A percentile compares a stretch with the other conserved stretches of the same genome.
Evolutionary conservation across 1,140 invertebrate genomes (phyloP).

Genomic region (Phocides pigmalion): DNA sequence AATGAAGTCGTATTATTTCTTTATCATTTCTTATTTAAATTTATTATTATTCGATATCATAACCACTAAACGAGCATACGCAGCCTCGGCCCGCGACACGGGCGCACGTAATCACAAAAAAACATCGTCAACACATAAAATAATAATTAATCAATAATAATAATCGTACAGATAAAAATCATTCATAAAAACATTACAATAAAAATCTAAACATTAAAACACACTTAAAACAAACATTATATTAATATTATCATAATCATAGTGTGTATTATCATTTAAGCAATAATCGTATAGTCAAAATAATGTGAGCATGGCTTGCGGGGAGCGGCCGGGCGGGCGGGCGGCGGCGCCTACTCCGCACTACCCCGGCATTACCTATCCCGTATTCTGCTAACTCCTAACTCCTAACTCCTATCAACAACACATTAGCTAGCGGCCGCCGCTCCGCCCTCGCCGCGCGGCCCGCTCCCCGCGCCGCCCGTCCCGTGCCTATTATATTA

Average conservation of each 20-base stretch:
- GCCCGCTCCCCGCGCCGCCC: conserved; percentile 64
- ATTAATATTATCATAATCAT: conserved; percentile 83
- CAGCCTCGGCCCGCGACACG: conserved; percentile 73
- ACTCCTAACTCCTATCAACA: conserved; percentile 44
- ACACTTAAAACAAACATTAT: conserved; percentile 84
- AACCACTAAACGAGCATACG: conserved; percentile 77
- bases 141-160: conserved; percentile 84
- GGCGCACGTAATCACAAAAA: conserved; percentile 79
- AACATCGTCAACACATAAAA: conserved; percentile 83
- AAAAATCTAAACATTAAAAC: conserved; percentile 84
- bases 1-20: conserved; percentile 81
- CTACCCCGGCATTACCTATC: conserved; percentile 23
- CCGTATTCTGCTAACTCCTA: conserved; percentile 3
- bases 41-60: conserved; percentile 77
- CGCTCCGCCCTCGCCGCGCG: conserved; percentile 49
- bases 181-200: conserved; percentile 84
- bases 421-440: conserved; percentile 59
- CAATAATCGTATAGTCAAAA: conserved; percentile 83
- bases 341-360: conserved; percentile 25
- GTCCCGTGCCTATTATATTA: conserved; percentile 71
- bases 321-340: conserved; percentile 50
- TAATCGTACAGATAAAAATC: conserved; percentile 83
- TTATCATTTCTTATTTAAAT: conserved; percentile 80
- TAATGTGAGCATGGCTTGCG: conserved; percentile 75
- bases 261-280: conserved; percentile 83